Percentiles rank a stretch among this genome's conserved stretches.
These are phyloP conservation scores for Tetramorium alpestre DNA, from an alignment of 1,140 invertebrate genomes.

Conservation along the genomic window DNA sequence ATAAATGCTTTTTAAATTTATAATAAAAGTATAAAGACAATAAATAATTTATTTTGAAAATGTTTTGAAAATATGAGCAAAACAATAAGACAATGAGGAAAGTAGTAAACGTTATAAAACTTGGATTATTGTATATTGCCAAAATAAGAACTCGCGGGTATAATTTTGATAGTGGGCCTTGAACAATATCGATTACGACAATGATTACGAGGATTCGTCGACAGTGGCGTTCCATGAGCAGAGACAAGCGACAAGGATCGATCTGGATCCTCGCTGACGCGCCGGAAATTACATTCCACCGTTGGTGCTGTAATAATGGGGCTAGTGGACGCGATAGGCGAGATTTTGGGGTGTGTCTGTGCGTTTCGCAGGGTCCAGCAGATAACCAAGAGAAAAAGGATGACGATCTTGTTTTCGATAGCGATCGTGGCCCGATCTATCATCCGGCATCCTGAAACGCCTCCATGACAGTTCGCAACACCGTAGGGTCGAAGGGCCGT, in stretches of 20 bases:
- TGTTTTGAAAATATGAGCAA: neutral
- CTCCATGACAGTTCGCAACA: conserved; percentile 42
- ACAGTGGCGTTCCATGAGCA: conserved; percentile 37
- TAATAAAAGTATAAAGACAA: neutral
- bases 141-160: neutral
- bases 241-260: conserved; percentile 78
- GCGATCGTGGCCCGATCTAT: conserved; percentile 64
- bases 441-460: conserved; percentile 57
- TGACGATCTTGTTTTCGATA: conserved; percentile 71
- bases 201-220: conserved; percentile 48
- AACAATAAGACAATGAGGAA: neutral
- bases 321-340: conserved; percentile 69
- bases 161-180: conserved; percentile 22
- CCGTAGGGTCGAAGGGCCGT: conserved; percentile 26
- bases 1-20: conserved; percentile 5
- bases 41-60: conserved; percentile 11
- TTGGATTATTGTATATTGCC: neutral
- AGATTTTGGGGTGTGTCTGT: conserved; percentile 57
- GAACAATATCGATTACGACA: conserved; percentile 47
- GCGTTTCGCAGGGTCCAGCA: conserved; percentile 47
- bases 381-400: conserved; percentile 50
- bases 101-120: neutral
- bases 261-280: conserved; percentile 68
- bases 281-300: conserved; percentile 85
- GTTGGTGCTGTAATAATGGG: conserved; percentile 80